A percentile compares a stretch with the other conserved stretches of the same genome.
phyloP scores from a whole-genome alignment of 2,797 vertebrate species.

The Ibycter americanus region DNA sequence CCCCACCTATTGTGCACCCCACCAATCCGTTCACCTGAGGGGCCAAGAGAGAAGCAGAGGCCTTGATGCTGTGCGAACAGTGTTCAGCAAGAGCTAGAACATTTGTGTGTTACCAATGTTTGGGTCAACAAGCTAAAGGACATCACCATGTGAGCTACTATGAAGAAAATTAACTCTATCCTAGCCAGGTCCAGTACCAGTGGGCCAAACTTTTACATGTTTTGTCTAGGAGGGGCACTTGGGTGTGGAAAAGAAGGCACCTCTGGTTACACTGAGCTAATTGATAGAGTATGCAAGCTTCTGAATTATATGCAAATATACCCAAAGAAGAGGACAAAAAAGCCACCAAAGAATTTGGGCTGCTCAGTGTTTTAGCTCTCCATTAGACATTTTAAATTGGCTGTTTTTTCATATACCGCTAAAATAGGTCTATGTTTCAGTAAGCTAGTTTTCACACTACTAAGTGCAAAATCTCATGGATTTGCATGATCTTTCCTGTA shows the following conservation, averaged over 20 bases:
- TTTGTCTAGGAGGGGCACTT: not conserved
- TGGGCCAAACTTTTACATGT: not conserved
- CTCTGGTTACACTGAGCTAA: not conserved
- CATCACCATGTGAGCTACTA: not conserved
- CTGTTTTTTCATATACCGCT: not conserved
- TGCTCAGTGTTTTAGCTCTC: not conserved
- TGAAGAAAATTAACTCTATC: not conserved
- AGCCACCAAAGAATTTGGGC: not conserved
- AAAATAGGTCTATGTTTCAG: not conserved
- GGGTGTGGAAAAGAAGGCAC: not conserved
- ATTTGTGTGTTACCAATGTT: not conserved
- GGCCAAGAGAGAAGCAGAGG: not conserved
- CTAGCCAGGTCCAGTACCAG: not conserved
- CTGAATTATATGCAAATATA: not conserved
- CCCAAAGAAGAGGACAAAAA: not conserved
- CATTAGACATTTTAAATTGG: not conserved
- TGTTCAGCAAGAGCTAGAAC: not conserved
- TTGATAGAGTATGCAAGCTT: not conserved
- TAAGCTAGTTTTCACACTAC: not conserved
- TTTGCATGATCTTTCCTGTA: not conserved
- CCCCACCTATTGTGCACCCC: fast-evolving
- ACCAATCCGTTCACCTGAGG: not conserved
- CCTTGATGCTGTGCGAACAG: not conserved
- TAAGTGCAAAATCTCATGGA: not conserved
- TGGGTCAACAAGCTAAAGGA: not conserved